Percentiles rank a stretch among this genome's conserved stretches.
These are phyloP conservation scores for Dolichotis patagonum DNA, from an alignment of 2,113 vertebrate species.

Conservation along the genomic window DNA sequence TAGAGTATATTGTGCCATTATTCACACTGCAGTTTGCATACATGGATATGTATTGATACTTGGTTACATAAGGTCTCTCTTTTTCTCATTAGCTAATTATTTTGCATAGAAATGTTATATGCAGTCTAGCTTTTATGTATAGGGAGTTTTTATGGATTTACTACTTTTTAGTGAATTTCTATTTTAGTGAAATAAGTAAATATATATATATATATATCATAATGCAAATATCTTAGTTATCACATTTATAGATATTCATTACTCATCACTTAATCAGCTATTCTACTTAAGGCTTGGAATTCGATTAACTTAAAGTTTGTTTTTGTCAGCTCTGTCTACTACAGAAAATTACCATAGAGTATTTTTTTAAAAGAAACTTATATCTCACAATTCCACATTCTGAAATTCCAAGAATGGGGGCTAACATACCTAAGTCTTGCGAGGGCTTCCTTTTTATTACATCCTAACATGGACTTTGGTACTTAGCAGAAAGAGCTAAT, in stretches of 20 bases:
- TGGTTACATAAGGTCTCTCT: background rate
- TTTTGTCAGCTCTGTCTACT: background rate
- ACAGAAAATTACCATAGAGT: background rate
- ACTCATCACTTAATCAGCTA: background rate
- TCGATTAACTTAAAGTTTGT: background rate
- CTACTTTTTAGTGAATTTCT: background rate
- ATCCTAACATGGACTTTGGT: background rate
- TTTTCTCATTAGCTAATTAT: background rate
- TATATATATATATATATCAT: background rate
- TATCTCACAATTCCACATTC: background rate
- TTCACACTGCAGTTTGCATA: background rate
- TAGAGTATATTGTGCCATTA: background rate
- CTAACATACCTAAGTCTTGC: no score
- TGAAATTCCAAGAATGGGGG: no score
- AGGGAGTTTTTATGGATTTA: background rate
- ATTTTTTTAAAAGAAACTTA: background rate
- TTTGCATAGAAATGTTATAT: background rate
- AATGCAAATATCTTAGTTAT: background rate
- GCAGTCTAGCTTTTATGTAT: background rate
- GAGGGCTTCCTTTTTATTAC: background rate
- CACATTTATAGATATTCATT: background rate
- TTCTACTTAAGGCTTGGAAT: no score
- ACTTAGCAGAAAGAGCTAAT: background rate
- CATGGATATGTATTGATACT: background rate
- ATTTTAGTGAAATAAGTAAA: background rate